Conservation (phyloP, 23 tunicate species). For the Botrylloides violaceus region DNA sequence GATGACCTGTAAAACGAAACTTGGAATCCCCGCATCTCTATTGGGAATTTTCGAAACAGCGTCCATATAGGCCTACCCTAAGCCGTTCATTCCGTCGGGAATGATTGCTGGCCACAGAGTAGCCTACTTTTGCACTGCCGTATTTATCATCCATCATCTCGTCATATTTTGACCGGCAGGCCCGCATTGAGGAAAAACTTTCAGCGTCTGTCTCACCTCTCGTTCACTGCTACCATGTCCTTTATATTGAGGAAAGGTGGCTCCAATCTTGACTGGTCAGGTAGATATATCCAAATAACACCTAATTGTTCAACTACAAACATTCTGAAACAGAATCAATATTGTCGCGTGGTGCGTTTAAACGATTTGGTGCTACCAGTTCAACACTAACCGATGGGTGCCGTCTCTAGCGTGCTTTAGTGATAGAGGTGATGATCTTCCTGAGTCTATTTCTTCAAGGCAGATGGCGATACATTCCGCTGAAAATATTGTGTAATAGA, state of each 20-base stretch:
- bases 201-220: no score
- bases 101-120: no score
- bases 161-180: no score
- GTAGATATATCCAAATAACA: slow-evolving; percentile 59
- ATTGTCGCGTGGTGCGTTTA: no score
- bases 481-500: background rate
- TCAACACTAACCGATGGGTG: slow-evolving; percentile 50
- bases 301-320: slow-evolving; percentile 84
- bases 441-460: slow-evolving; percentile 52
- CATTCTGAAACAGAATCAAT: slow-evolving; percentile 30
- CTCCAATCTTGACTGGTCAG: slow-evolving; percentile 33
- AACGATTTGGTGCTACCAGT: background rate
- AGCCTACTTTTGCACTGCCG: no score
- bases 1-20: no score
- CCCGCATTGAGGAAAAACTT: no score
- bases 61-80: no score
- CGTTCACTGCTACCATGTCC: slow-evolving; percentile 18
- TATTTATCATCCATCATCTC: no score
- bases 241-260: slow-evolving; percentile 54
- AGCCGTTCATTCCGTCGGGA: no score
- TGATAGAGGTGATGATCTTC: slow-evolving; percentile 47
- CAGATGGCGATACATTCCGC: slow-evolving; percentile 56
- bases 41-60: no score
- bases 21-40: no score
- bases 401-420: slow-evolving; percentile 67